Evolutionary conservation across 2,113 vertebrate species (phyloP).

Genomic region (Canis aureus): DNA sequence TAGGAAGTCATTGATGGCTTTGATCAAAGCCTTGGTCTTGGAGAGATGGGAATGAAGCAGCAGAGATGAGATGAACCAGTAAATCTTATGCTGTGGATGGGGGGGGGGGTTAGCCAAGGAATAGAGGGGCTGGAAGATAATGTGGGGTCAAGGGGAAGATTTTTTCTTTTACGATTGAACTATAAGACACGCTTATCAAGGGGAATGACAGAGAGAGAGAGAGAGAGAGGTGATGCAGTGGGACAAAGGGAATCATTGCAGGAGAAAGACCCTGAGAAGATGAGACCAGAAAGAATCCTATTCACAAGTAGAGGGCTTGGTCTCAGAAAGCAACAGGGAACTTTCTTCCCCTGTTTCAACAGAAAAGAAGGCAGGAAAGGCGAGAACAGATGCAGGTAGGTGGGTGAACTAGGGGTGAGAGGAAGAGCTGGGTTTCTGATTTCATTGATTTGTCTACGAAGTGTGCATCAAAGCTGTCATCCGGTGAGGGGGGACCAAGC

Average conservation of each 20-base stretch:
- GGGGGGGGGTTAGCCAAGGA: background rate
- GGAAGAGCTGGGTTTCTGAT: background rate
- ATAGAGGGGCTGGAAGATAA: background rate
- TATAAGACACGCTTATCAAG: background rate
- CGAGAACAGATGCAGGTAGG: background rate
- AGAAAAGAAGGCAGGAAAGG: background rate
- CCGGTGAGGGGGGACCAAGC: background rate
- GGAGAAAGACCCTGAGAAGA: background rate
- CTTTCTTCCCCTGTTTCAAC: background rate
- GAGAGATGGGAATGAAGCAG: background rate
- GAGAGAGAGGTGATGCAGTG: background rate
- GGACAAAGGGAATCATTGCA: background rate
- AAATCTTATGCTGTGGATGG: background rate
- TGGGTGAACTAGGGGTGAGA: background rate
- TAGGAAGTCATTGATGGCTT: background rate
- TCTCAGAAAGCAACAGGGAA: background rate
- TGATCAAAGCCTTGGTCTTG: background rate
- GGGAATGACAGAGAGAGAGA: background rate
- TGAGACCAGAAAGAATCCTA: background rate
- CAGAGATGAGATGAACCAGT: background rate
- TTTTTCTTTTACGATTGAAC: background rate
- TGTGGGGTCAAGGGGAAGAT: background rate
- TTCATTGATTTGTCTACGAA: background rate
- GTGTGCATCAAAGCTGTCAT: background rate
- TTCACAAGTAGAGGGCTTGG: background rate